Base-by-base conservation (phyloP, 1,140 invertebrate genomes). In the Antheraea pernyi region DNA sequence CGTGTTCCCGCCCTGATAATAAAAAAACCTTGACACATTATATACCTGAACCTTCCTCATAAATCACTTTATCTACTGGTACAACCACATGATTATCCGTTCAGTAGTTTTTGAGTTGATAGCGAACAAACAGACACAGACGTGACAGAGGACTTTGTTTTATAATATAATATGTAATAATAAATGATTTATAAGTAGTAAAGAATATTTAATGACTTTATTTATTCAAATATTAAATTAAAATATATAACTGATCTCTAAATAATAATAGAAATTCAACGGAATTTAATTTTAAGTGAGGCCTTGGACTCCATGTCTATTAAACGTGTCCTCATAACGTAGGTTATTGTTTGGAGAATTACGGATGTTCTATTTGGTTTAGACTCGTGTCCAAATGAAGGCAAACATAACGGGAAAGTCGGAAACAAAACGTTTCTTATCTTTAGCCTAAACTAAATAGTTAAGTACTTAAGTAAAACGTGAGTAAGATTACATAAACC, bases 361-460 rank as follows among this genome's bases (percentile, higher is more conserved):
- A 36, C 30, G 60, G 19, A 61, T 61, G 19, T 61, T 22, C 60
- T 61, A 30, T 61, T 53, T 53, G 46, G 13, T 53, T 53, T 53
- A 53, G 46, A 22, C 19, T 61, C 60, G 8, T 36, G 60, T 36
- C 60, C 60, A 61, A 61, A 61, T 36, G 60, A 30, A 61, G 16
- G 22, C 30, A 61, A 61, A 61, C 60, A 61, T 61, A 61, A 61
- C 60, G 60, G 60, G 19, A 22, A 11, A 36, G 19, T 30, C 19
- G 30, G 60, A 61, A 61, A 61, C 60, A 61, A 61, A 61, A 36
- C 46, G 30, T 30, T 30, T 61, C 60, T 61, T 61, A 61, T 61
- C 39, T 65, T 65, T 39, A 42, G 46, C 58, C 53, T 66, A 53
- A 66, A 66, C 65, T 66, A 53, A 65, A 65, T 65, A 65, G 36